A percentile compares a stretch with the other conserved stretches of the same genome.
phyloP scores from a whole-genome alignment of 2,888 invertebrate genomes.

The Acanthosepion pharaonis region DNA sequence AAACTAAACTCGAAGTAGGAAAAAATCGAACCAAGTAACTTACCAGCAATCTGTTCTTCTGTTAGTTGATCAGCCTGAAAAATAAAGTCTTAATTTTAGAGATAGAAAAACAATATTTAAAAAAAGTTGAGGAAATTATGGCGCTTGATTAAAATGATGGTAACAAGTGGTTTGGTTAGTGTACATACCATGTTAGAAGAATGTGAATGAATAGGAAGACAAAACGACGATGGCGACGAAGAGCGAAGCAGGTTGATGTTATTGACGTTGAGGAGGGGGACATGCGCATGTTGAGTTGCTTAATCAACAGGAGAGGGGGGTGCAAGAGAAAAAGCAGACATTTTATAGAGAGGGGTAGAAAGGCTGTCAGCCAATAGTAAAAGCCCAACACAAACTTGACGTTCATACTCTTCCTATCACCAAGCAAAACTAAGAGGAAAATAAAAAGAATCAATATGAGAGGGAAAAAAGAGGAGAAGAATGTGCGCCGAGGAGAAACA shows the following conservation, averaged over 20 bases:
- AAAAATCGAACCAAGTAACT: not conserved
- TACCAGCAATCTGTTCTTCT: conserved; percentile 51
- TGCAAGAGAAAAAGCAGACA: no score
- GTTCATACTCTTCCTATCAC: not conserved
- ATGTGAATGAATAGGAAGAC: not conserved
- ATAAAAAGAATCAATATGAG: no score
- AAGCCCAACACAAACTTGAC: not conserved
- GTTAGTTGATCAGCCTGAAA: conserved; percentile 49
- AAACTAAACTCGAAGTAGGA: not conserved
- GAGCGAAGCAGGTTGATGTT: not conserved
- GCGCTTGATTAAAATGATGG: not conserved
- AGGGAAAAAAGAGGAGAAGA: not conserved
- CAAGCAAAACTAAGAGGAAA: not conserved
- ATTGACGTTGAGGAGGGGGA: not conserved
- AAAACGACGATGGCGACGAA: not conserved
- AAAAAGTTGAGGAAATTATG: no score
- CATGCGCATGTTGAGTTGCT: not conserved
- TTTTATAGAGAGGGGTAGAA: not conserved
- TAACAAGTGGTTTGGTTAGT: not conserved
- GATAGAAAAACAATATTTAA: not conserved
- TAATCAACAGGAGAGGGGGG: conserved; percentile 10
- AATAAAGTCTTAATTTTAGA: conserved; percentile 35
- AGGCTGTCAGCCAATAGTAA: conserved; percentile 11
- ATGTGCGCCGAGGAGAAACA: not conserved
- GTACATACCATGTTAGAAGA: not conserved